A percentile compares a stretch with the other conserved stretches of the same genome.
phyloP scores from a whole-genome alignment of 1,140 invertebrate genomes.

The Acarapis woodi region DNA sequence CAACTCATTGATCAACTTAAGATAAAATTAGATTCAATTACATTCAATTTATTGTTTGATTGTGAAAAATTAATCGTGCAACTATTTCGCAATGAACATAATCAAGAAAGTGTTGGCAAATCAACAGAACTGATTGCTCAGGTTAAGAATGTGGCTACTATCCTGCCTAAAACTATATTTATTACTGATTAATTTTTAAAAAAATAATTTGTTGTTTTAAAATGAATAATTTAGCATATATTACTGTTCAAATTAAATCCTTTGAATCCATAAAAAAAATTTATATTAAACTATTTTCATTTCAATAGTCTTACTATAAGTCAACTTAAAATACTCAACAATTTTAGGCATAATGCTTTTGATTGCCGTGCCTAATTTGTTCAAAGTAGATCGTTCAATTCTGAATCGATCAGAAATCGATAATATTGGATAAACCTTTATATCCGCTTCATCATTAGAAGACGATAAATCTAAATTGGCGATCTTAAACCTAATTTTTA shows the following conservation, averaged over 20 bases:
- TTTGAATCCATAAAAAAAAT: neutral
- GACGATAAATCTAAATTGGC: slow-evolving; percentile 1
- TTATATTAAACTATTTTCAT: neutral
- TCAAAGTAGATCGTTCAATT: neutral
- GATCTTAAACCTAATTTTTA: too few relatives aligned
- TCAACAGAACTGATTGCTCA: too few relatives aligned
- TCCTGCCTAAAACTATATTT: too few relatives aligned
- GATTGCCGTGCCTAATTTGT: neutral
- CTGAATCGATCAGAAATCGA: slow-evolving; percentile 1
- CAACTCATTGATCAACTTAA: slow-evolving; percentile 40
- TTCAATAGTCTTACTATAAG: slow-evolving; percentile 2
- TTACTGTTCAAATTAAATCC: slow-evolving; percentile 30
- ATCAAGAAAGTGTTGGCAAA: too few relatives aligned
- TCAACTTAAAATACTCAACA: neutral
- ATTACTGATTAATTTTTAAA: too few relatives aligned
- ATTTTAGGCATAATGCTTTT: neutral
- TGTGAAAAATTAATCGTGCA: too few relatives aligned
- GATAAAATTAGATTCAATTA: slow-evolving; percentile 29
- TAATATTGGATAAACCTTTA: slow-evolving; percentile 1
- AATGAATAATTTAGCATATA: too few relatives aligned
- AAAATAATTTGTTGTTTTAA: too few relatives aligned
- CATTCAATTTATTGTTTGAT: too few relatives aligned
- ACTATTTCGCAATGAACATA: too few relatives aligned
- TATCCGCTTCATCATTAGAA: neutral
- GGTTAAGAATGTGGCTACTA: too few relatives aligned